Evolutionary conservation across 2,113 vertebrate species (phyloP).

Genomic region (Myotis lucifugus): DNA sequence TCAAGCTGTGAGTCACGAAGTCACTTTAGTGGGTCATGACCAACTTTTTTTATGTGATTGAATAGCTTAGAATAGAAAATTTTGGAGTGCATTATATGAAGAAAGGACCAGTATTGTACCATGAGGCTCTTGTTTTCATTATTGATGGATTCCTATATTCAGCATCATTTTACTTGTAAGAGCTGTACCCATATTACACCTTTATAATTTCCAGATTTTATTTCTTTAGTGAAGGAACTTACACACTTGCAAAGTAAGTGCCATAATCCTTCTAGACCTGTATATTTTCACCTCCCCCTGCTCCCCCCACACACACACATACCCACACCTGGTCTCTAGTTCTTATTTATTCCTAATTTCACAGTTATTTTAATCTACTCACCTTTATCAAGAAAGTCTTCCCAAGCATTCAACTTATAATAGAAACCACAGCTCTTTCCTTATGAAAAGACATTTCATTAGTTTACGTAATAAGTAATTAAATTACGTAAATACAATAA

Average conservation of each 20-base stretch:
- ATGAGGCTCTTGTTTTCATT: neutral
- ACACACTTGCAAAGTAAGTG: neutral
- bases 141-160: neutral
- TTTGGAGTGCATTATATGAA: neutral
- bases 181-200: neutral
- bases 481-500: constrained; percentile 49
- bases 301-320: neutral
- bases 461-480: constrained; percentile 55
- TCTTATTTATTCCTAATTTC: neutral
- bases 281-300: neutral
- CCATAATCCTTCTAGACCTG: neutral
- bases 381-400: constrained; percentile 20
- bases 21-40: neutral
- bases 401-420: neutral
- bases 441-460: constrained; percentile 51
- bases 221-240: constrained; percentile 5
- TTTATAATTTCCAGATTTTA: constrained; percentile 20
- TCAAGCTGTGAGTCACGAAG: neutral
- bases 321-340: neutral
- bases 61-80: neutral
- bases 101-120: neutral
- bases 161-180: neutral
- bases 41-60: neutral
- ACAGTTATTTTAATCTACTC: neutral
- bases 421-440: constrained; percentile 48